Conservation (phyloP, 2,113 vertebrate genomes). For the Pseudopipra pipra region DNA sequence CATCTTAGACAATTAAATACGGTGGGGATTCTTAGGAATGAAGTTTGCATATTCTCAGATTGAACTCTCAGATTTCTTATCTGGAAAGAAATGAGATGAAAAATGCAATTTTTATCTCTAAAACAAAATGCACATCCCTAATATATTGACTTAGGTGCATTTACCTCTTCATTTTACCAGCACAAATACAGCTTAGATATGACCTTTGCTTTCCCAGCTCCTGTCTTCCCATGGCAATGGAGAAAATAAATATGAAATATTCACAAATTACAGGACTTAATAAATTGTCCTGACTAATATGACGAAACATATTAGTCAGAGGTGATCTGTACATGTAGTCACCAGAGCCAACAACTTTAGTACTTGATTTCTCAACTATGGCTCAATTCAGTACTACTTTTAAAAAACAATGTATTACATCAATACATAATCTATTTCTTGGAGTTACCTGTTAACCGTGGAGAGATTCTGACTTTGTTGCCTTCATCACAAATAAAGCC, state of each 20-base stretch:
- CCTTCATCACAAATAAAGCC: background rate
- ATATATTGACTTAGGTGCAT: background rate
- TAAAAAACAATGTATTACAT: background rate
- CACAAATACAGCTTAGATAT: background rate
- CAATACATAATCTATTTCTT: background rate
- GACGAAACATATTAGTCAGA: background rate
- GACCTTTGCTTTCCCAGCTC: background rate
- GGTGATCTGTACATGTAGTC: background rate
- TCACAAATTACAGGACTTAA: background rate
- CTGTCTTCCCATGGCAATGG: background rate
- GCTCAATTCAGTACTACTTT: background rate
- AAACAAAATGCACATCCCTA: background rate
- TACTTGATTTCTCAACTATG: background rate
- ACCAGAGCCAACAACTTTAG: background rate
- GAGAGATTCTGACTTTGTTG: background rate
- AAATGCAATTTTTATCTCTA: background rate
- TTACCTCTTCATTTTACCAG: background rate
- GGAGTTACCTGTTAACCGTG: background rate
- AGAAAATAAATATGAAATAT: background rate
- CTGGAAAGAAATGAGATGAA: background rate
- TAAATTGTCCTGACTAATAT: background rate
- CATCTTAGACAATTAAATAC: background rate
- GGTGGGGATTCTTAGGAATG: background rate
- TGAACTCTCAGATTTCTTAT: background rate
- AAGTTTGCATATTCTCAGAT: background rate